Evolutionary conservation across 1,140 invertebrate genomes (phyloP), one percentile per base, ranked within the genome.

Genomic region (Monochamus saltuarius): DNA sequence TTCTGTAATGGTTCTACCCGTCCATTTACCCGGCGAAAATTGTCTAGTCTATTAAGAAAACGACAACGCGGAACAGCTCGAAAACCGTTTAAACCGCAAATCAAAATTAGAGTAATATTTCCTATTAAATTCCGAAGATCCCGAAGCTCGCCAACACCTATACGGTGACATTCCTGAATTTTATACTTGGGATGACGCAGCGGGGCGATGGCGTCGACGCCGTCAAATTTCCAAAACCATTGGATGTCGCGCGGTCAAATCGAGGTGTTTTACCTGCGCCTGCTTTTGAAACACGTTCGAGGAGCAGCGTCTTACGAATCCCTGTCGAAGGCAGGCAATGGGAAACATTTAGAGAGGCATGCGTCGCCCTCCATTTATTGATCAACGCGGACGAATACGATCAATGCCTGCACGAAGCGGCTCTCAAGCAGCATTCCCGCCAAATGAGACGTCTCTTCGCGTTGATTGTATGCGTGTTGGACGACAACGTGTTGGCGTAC

Each of bases 261-360:
- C 6, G 61, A 62, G 17, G 42, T 11, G 19, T 62, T 35, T 45
- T 47, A 52, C 36, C 29, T 62, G 2, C n/a, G 49, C 1, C 35
- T 59, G 3, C 35, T 62, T 7, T 53, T 62, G 22, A 6, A 3
- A 0, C 40, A 53, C 9, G 42, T 53, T 9, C 2, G 22, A 2
- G 56, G 56, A 6, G 14, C 61, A 1, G 51, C 17, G n/a, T 45
- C 37, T 34, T 62, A 52, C 29, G 47, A 58, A 29, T 13, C 39
- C 1, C 17, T 62, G 8, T 11, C 19, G 11, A 61, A 17, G n/a
- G n/a, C n/a, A n/a, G n/a, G n/a, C n/a, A n/a, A n/a, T n/a, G 13
- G 29, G 46, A 4, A 37, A 39, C 10, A 35, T n/a, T 14, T 19
- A 42, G 40, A 42, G 16, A 7, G n/a, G n/a, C n/a, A n/a, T n/a